Evolutionary conservation across 1,140 invertebrate genomes (phyloP), one percentile per base, ranked within the genome.

Genomic region (Drosophila insularis): DNA sequence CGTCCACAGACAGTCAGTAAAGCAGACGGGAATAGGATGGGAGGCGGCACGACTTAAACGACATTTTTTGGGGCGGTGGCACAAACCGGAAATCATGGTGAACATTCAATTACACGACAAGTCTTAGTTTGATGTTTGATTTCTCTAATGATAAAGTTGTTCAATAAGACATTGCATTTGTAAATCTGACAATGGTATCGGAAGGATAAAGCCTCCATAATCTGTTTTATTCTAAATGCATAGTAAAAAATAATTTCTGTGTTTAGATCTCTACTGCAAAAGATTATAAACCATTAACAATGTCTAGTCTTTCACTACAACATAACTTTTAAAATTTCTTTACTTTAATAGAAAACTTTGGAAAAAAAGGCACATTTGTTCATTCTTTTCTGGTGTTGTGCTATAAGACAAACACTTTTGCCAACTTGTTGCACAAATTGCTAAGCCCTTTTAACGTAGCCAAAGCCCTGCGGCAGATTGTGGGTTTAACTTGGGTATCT

Each of bases 91-190:
- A 67, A 37, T n/a, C 50, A 35, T 69, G 53, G 21, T 65, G 60
- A 55, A 78, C 68, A 81, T 78, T 81, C 82, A 87, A 87, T 87
- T 86, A 85, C 74, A 81, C 59, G 58, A 53, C 63, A 61, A 77
- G 70, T 63, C 35, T 19, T 46, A 69, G 73, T 80, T 54, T 65
- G 67, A 46, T 74, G 66, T 71, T 71, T 60, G 50, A 59, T 46
- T 63, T 11, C 67, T 56, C 72, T 76, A 75, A 75, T 69, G 59
- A 60, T 27, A n/a, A 64, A 69, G 68, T 79, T 79, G 72, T 76
- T 75, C 75, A 71, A 66, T 67, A 72, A n/a, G n/a, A n/a, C n/a
- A n/a, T n/a, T 69, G 27, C 0, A 27, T n/a, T n/a, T n/a, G n/a
- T n/a, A 27, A 27, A 6, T 27, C 5, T 27, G 5, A 6, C 27